Percentiles rank a stretch among this genome's conserved stretches.
Conservation (phyloP, 2,888 invertebrate species). For the Philereme vetulata region DNA sequence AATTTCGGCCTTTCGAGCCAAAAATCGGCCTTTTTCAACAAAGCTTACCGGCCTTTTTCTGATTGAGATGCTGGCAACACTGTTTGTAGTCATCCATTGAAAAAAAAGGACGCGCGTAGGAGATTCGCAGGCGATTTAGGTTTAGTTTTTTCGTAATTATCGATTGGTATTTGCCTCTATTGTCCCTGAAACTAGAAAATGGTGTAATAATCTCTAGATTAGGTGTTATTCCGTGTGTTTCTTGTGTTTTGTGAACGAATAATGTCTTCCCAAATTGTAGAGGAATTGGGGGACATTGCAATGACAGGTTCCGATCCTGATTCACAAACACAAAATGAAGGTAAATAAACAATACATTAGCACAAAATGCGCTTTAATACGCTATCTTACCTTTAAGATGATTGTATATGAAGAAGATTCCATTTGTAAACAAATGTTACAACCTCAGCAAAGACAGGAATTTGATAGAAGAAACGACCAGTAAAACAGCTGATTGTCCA, state of each 20-base stretch:
- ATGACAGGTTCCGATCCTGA: slow-evolving; percentile 71
- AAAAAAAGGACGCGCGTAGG: slow-evolving; percentile 7
- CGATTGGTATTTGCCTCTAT: background rate
- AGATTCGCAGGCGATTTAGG: background rate
- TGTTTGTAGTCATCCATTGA: too few species aligned
- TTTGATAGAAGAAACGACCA: background rate
- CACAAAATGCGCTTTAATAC: slow-evolving; percentile 19
- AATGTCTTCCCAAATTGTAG: slow-evolving; percentile 60
- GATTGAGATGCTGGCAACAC: too few species aligned
- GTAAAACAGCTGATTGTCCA: slow-evolving; percentile 25
- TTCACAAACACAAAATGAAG: slow-evolving; percentile 73
- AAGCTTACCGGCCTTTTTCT: too few species aligned
- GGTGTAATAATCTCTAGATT: slow-evolving; percentile 2
- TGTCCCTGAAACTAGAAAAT: slow-evolving; percentile 6
- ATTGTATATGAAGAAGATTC: too few species aligned
- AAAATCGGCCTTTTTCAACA: too few species aligned
- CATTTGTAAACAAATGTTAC: background rate
- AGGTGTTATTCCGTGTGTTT: slow-evolving; percentile 4
- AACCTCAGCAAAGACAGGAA: background rate
- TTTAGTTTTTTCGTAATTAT: background rate
- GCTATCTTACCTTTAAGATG: slow-evolving; percentile 8
- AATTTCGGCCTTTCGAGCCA: too few species aligned
- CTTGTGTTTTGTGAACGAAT: slow-evolving; percentile 19
- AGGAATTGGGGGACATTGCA: slow-evolving; percentile 65
- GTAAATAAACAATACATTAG: slow-evolving; percentile 62